A percentile compares a stretch with the other conserved stretches of the same genome.
These are phyloP conservation scores for Agapornis canus DNA, from an alignment of 2,797 vertebrate species.

Conservation along the genomic window DNA sequence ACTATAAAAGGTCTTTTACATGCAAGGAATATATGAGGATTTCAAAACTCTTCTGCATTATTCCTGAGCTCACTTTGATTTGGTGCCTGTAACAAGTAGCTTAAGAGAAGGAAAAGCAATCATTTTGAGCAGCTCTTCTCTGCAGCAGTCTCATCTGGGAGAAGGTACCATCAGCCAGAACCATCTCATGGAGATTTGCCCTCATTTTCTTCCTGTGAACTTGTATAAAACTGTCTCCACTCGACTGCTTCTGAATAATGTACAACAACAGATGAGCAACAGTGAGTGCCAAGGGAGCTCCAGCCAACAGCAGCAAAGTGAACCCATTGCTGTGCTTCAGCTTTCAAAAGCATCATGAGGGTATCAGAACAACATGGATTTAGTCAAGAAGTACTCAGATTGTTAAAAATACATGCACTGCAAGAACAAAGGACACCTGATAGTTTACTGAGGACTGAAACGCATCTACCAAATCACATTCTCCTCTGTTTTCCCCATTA, in stretches of 20 bases:
- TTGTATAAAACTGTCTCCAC: conserved; percentile 42
- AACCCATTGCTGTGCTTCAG: neutral
- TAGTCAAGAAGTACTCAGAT: neutral
- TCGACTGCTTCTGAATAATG: conserved; percentile 39
- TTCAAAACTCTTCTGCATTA: neutral
- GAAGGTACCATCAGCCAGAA: neutral
- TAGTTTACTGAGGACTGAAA: neutral
- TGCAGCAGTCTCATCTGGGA: neutral
- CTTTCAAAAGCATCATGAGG: neutral
- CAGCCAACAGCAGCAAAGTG: neutral
- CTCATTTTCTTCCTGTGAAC: conserved; percentile 57
- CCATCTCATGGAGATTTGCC: conserved; percentile 32
- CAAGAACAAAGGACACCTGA: neutral
- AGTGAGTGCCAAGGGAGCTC: conserved; percentile 30
- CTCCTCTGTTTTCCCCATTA: neutral
- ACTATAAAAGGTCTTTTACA: neutral
- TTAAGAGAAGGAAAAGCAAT: neutral
- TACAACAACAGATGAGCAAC: conserved; percentile 20
- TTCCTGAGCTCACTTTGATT: neutral
- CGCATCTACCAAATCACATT: neutral
- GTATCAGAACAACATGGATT: neutral
- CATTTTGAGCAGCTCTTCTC: neutral
- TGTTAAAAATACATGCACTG: neutral
- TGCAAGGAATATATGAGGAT: neutral
- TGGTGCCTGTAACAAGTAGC: neutral